Base-by-base conservation (phyloP, 2,113 vertebrate species). In the Paraplagusia blochii region DNA sequence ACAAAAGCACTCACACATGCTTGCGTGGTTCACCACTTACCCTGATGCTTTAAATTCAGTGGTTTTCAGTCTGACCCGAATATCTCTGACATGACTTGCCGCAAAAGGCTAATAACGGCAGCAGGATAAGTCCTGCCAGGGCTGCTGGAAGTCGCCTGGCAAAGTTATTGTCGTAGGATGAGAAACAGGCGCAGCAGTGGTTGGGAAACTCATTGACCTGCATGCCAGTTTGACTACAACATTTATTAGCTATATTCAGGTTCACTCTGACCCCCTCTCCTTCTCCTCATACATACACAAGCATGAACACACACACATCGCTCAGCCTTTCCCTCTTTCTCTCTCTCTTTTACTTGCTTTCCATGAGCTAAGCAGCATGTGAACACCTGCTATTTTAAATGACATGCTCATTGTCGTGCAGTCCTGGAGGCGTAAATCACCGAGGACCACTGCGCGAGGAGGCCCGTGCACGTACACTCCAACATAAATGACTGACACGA, bases 301-400 rank as follows among this genome's bases (percentile, higher is more conserved):
- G n/a, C 40, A 13, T 14, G 14, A n/a, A n/a, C 40, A 43, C 11
- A 14, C 11, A 43, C 40, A 13, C 40, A 43, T 13, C 17, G 40
- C 10, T 61, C 63, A 69, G 54, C 69, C 67, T 75, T 7, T 59
- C 33, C 40, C 58, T 46, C 44, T 58, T 59, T 65, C 63, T 43
- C 70, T 81, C 77, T 74, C 17, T 42, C 10, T 81, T 79, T 74
- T 65, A 80, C 74, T 83, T 11, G 46, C 76, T 77, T 82, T 85
- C 82, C 80, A 83, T 85, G 79, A 81, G 69, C 77, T 85, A 79
- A 85, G 73, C 72, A 80, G 73, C 67, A 51, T 66, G 66, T 35
- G 74, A 83, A 88, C 85, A 88, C 83, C 83, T 88, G 87, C 79
- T 86, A 79, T 83, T 88, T 85, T 75, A 83, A 84, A 85, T 81